Evolutionary conservation across 2,888 invertebrate genomes (phyloP), one percentile per base, ranked within the genome.

Genomic region (Megaustenia siamemsis): DNA sequence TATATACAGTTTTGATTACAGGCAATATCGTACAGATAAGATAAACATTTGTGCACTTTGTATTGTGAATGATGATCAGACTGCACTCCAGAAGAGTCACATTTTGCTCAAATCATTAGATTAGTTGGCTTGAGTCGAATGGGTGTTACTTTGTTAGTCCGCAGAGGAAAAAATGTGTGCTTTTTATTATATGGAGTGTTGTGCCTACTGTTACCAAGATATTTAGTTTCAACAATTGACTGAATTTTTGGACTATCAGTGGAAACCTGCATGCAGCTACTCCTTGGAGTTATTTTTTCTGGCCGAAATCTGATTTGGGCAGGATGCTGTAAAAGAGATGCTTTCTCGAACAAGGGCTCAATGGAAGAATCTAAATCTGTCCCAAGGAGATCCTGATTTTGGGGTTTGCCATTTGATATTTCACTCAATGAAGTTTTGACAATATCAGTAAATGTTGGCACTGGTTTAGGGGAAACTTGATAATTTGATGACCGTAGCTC

Each of bases 121-220:
- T 66, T 5, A 35, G 60, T 24, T 38, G 1, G 12, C 5, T 63
- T 43, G 40, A 8, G n/a, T 3, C 21, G 43, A 4, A 43, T 35
- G 12, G 81, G 81, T n/a, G 81, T 81, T 1, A 81, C 81, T 56
- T 56, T 81, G 35, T 81, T 69, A 21, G 32, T 15, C 0, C 69
- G 56, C 56, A 71, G 3, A 12, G 28, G n/a, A n/a, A 24, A 43
- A 80, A 18, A 32, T 21, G 18, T 69, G 24, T 38, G 56, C 43
- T 82, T 82, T 56, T 82, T 82, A 43, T 60, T 71, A 1, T 28
- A 38, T 56, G 82, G 82, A 35, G 82, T 81, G n/a, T 45, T 71
- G 15, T 21, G 28, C 1, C 32, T n/a, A 32, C 21, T 12, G n/a
- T 21, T 21, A 40, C 15, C 77, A 38, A 1, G 24, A 35, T 53